Evolutionary conservation across 2,888 invertebrate species (phyloP).

Genomic region (Polyploca ridens): DNA sequence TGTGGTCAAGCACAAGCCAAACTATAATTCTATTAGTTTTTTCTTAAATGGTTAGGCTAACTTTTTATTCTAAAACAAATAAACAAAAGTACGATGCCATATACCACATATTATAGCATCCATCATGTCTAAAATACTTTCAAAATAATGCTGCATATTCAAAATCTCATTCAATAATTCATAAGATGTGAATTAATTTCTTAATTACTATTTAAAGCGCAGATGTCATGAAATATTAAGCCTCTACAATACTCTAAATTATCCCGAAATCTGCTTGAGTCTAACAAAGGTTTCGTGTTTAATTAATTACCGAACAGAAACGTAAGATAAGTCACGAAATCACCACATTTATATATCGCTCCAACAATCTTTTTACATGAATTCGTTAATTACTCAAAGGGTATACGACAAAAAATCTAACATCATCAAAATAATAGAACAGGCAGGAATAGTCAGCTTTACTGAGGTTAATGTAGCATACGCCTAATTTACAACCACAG

Average conservation of each 20-base stretch:
- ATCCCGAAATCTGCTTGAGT: neutral
- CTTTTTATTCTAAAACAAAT: too few relatives aligned
- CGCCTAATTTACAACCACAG: conserved; percentile 33
- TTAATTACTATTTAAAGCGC: neutral
- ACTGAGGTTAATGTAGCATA: conserved; percentile 39
- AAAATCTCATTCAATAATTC: too few relatives aligned
- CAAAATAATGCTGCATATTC: too few relatives aligned
- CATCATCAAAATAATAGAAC: conserved; percentile 1
- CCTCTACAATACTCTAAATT: too few relatives aligned
- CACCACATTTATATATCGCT: too few relatives aligned
- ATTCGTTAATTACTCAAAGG: neutral
- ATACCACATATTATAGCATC: too few relatives aligned
- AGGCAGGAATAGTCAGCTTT: conserved; percentile 6
- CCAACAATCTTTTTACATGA: neutral
- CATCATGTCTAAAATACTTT: too few relatives aligned
- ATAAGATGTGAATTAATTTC: neutral
- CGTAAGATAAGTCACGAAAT: too few relatives aligned
- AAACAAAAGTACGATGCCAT: too few relatives aligned
- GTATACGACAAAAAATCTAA: neutral
- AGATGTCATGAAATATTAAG: neutral
- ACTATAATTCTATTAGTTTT: too few relatives aligned
- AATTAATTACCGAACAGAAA: neutral
- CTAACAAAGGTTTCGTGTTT: neutral
- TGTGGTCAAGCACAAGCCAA: too few relatives aligned
- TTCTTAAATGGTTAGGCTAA: too few relatives aligned